Conservation (phyloP, 2,113 vertebrate genomes). For the Ophthalmolycus amberensis region DNA sequence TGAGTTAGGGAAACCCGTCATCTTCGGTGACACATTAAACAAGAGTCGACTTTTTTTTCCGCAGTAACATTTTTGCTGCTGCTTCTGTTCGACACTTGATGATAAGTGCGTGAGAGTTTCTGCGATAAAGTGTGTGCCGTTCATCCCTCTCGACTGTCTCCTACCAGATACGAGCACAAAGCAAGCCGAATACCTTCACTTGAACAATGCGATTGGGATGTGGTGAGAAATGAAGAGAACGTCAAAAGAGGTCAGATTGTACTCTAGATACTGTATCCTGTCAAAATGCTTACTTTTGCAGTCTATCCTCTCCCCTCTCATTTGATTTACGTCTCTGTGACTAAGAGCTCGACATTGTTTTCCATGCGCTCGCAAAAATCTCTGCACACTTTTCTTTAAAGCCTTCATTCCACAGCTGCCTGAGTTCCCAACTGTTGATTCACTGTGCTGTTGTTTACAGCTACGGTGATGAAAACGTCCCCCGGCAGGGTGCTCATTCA, state of each 20-base stretch:
- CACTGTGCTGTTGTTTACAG: conserved; percentile 76
- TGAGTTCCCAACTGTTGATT: conserved; percentile 80
- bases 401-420: conserved; percentile 40
- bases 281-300: conserved; percentile 61
- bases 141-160: conserved; percentile 34
- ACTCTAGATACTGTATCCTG: conserved; percentile 72
- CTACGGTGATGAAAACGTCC: conserved; percentile 71
- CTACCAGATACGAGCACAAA: conserved; percentile 41
- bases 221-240: conserved; percentile 57
- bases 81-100: background rate
- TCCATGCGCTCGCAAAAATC: background rate
- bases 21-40: conserved; percentile 32
- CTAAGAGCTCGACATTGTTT: background rate
- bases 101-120: background rate
- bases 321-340: conserved; percentile 10
- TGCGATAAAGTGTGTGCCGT: conserved; percentile 1
- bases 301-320: conserved; percentile 15
- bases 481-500: conserved; percentile 78
- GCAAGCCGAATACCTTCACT: conserved; percentile 32
- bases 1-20: conserved; percentile 46
- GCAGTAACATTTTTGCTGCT: background rate
- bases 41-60: too few relatives aligned
- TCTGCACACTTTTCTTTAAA: conserved; percentile 3
- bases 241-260: conserved; percentile 75
- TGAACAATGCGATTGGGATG: conserved; percentile 57